Conservation (phyloP, 2,888 invertebrate genomes). For the Zelleria hepariella region DNA sequence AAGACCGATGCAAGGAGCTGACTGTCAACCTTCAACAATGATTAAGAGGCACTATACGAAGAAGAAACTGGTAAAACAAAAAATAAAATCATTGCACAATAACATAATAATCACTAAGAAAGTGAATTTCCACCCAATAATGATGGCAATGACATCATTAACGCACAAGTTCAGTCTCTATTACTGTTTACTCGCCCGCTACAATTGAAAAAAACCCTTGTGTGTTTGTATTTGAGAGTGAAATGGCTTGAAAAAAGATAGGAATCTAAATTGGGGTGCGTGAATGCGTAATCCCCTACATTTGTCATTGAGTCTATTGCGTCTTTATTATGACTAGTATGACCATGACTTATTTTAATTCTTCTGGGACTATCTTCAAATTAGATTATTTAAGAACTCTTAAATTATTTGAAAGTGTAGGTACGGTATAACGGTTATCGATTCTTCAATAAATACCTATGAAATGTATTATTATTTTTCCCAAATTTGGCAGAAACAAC, state of each 20-base stretch:
- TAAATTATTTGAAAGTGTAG: too few species aligned
- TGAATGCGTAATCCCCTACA: constrained; percentile 29
- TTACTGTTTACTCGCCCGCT: neutral
- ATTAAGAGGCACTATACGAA: too few species aligned
- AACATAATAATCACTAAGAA: neutral
- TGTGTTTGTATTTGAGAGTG: neutral
- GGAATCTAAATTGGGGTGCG: constrained; percentile 15
- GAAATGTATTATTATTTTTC: too few species aligned
- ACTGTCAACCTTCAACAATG: too few species aligned
- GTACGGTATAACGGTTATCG: too few species aligned
- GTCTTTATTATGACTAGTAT: constrained; percentile 24
- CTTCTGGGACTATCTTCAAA: neutral
- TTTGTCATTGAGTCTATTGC: constrained; percentile 46
- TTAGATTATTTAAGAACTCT: neutral
- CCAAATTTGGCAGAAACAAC: too few species aligned
- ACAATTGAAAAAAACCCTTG: neutral
- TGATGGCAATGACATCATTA: neutral
- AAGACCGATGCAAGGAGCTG: too few species aligned
- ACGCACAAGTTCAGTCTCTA: neutral
- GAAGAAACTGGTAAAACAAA: neutral
- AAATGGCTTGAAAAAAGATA: neutral
- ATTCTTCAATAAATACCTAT: too few species aligned
- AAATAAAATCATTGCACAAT: neutral
- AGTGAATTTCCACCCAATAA: neutral
- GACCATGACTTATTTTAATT: constrained; percentile 22